Conservation (phyloP, 2,888 invertebrate species). For the Nezara viridula region DNA sequence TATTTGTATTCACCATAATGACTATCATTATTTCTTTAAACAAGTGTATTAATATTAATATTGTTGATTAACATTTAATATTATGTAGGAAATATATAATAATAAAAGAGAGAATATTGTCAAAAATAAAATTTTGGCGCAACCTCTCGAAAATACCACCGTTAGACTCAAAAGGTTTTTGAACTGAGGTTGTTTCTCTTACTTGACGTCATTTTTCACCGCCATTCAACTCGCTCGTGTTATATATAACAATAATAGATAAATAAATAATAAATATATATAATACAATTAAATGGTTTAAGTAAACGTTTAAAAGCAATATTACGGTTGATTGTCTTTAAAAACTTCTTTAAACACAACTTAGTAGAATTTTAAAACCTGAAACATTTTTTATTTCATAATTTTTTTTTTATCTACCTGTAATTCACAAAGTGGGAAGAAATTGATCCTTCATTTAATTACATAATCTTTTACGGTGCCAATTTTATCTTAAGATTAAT, state of each 20-base stretch:
- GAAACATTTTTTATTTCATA: too few species aligned
- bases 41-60: not conserved
- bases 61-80: not conserved
- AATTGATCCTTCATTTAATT: constrained; percentile 9
- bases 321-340: not conserved
- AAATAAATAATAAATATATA: too few species aligned
- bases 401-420: not conserved
- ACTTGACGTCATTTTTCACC: constrained; percentile 27
- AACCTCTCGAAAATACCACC: not conserved
- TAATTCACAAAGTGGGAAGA: constrained; percentile 18
- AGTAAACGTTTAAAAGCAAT: not conserved
- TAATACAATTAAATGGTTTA: not conserved
- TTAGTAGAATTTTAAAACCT: not conserved
- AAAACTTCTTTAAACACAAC: not conserved
- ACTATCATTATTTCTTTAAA: not conserved
- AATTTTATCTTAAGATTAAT: constrained; percentile 35
- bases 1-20: not conserved
- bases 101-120: not conserved
- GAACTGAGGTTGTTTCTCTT: constrained; percentile 29
- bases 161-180: constrained; percentile 38
- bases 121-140: not conserved
- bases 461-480: constrained; percentile 23
- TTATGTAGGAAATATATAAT: not conserved
- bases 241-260: too few species aligned
- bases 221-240: constrained; percentile 11